These are phyloP conservation scores for Acridotheres tristis DNA, from an alignment of 2,797 vertebrate genomes.

Conservation along the genomic window DNA sequence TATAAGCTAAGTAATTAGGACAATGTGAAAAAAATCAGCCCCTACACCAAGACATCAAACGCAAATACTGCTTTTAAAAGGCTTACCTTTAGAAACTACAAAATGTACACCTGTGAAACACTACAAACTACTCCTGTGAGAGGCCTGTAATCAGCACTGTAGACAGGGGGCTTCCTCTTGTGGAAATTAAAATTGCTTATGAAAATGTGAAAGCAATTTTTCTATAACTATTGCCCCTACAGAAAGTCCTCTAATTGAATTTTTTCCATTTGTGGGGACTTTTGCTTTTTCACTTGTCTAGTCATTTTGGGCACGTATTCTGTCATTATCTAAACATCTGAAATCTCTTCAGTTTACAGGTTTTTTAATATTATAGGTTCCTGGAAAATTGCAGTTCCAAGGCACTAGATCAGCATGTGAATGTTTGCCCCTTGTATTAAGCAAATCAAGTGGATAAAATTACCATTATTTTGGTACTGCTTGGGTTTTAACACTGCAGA, in stretches of 20 bases:
- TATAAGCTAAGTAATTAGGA: conserved; percentile 52
- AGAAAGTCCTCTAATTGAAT: conserved; percentile 33
- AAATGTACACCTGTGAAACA: conserved; percentile 19
- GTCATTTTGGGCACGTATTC: background rate
- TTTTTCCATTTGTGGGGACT: background rate
- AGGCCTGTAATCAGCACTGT: background rate
- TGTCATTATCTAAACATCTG: background rate
- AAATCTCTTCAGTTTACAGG: background rate
- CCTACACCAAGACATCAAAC: background rate
- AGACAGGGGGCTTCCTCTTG: background rate
- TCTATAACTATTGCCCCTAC: conserved; percentile 25
- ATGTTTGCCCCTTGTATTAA: background rate
- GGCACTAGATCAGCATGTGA: background rate
- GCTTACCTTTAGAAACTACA: conserved; percentile 30
- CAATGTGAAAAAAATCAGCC: background rate
- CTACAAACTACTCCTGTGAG: conserved; percentile 41
- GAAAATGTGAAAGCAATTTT: conserved; percentile 30
- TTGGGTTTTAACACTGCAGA: background rate
- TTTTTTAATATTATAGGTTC: background rate
- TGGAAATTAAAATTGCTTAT: conserved; percentile 54
- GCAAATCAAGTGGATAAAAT: background rate
- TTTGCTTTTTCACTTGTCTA: background rate
- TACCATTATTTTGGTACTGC: background rate
- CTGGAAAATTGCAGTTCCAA: background rate
- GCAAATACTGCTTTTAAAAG: conserved; percentile 51